These are phyloP conservation scores for Pseudochaenichthys georgianus DNA, from an alignment of 2,797 vertebrate species.

Conservation along the genomic window DNA sequence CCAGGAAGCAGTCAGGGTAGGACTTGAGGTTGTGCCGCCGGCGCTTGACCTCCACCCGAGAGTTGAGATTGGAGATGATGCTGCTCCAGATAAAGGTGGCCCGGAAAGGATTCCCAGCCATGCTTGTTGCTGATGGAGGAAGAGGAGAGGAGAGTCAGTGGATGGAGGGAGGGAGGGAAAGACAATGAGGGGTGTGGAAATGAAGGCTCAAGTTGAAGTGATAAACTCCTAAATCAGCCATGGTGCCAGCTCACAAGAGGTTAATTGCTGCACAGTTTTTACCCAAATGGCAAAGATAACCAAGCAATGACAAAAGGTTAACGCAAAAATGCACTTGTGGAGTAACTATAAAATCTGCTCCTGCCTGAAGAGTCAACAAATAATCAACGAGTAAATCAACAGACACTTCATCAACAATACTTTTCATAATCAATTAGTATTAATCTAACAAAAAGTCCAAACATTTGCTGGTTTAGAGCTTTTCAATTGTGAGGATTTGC, in stretches of 20 bases:
- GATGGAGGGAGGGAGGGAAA: neutral
- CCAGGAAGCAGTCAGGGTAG: constrained; percentile 94
- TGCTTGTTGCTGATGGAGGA: constrained; percentile 82
- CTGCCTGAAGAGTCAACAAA: neutral
- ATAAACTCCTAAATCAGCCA: neutral
- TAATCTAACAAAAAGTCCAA: neutral
- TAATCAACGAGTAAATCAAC: neutral
- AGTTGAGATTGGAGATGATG: constrained; percentile 93
- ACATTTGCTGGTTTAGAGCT: neutral
- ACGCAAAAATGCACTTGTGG: neutral
- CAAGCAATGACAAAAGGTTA: neutral
- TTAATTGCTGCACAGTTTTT: neutral
- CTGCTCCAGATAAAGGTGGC: constrained; percentile 96
- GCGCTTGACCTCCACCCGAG: constrained; percentile 93
- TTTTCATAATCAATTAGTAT: neutral
- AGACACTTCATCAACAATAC: neutral
- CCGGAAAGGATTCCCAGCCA: constrained; percentile 95
- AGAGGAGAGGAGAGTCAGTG: constrained; percentile 13
- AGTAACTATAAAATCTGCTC: neutral
- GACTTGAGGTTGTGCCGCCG: constrained; percentile 95
- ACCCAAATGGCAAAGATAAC: neutral
- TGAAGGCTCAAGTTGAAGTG: neutral
- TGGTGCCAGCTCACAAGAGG: neutral
- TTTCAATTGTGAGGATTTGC: neutral
- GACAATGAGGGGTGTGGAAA: neutral